Base-by-base conservation (phyloP, 2,888 invertebrate species). In the Cheilosia impressa region DNA sequence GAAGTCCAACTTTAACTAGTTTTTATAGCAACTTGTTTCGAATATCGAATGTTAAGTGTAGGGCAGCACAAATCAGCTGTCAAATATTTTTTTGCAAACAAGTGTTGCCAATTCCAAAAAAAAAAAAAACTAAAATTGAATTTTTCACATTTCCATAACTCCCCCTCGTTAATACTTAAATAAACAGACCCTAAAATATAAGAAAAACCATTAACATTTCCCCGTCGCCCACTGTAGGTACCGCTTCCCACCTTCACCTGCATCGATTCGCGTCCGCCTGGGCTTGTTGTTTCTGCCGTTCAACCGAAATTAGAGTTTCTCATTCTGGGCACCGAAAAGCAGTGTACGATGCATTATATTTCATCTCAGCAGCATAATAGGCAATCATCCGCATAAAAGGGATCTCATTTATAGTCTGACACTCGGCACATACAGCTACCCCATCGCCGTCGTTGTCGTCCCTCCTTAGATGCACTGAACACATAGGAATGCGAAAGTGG, bases 301-400 rank as follows among this genome's bases (percentile, higher is more conserved):
- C 69, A 77, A 68, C 55, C 55, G 57, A 71, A 71, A 82, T 78
- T 66, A 82, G 78, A 79, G 83, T 79, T 83, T 62, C 34, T 45
- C 55, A 57, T 69, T 81, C 75, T 43, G 50, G 17, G 57, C 27
- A 65, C 66, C 62, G 38, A 75, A 80, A 66, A 73, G 62, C 72
- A 79, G 38, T 57, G 52, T 50, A 60, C 38, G 38, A 38, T 78
- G 66, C 77, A 82, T 82, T 76, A 69, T 69, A 75, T 79, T 75
- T 75, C 73, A 79, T 84, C 75, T 71, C 53, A 75, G 79, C 58
- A 79, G 69, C 65, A 84, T 84, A 84, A 84, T 85, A 85, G 81
- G 84, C 71, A 85, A 85, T 85, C 81, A 85, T 76, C 62, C 76
- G 31, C 72, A 85, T 72, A 85, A 85, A 80, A 85, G 55, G 72